Base-by-base conservation (phyloP, 2,113 vertebrate species). In the Propithecus coquereli region DNA sequence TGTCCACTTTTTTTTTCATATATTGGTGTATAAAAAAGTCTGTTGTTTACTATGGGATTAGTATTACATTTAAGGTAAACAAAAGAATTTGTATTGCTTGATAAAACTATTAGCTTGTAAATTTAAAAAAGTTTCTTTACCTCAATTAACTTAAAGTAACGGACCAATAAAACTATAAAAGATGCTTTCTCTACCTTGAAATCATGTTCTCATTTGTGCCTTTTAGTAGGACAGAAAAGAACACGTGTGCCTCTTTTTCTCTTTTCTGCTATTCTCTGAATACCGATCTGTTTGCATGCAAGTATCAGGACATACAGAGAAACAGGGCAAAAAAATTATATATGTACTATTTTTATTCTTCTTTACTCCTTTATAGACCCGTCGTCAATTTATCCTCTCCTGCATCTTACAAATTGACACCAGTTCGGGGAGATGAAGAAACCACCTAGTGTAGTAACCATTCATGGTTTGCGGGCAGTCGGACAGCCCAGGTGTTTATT, bases 101-200 rank as follows among this genome's bases (percentile, higher is more conserved):
- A 94, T 96, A 93, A 97, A 97, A 97, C 96, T 99, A 97, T 98
- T 98, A 98, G 98, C 98, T 97, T 99, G 98, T 99, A 99, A 97
- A 98, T 98, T 98, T 98, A 90, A 96, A 25, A 96, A 98, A 98
- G 32, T 98, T 99, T 99, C 98, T 99, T 99, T 99, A 99, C 98
- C 98, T 99, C 99, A 99, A 94, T 98, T 98, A 97, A 98, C 98
- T 99, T 99, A 98, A 98, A 98, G 98, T 99, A 99, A 98, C 98
- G 98, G 99, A 99, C 99, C 99, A 99, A 99, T 99, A 99, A 99
- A 99, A 91, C 68, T 98, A 97, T 98, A 87, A 98, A 98, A 97
- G 87, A 98, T 96, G 9, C 97, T 96, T 98, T 97, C 95, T 98
- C 98, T 98, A 98, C 25, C 71, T 93, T 68, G 94, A 97, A 95